Conservation (phyloP, 1,140 invertebrate species). For the Cryptotermes secundus region DNA sequence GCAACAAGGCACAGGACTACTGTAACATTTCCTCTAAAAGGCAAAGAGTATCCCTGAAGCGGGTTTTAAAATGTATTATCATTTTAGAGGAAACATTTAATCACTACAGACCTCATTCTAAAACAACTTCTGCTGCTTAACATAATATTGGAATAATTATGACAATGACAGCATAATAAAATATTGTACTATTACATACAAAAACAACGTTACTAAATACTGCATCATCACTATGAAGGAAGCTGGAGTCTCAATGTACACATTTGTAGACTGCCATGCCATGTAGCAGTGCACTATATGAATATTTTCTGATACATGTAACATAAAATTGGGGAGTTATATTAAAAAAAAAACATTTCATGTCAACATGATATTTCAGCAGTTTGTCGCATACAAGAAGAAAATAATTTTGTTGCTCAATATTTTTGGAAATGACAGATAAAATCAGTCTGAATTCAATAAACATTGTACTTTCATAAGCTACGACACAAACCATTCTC, state of each 20-base stretch:
- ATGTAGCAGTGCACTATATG: not conserved
- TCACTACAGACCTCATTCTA: not conserved
- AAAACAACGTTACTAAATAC: not conserved
- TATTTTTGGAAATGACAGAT: no score
- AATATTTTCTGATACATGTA: not conserved
- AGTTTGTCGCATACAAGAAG: not conserved
- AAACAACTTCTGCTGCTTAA: not conserved
- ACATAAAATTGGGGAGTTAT: not conserved
- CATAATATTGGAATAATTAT: not conserved
- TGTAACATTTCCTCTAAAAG: not conserved
- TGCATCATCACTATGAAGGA: not conserved
- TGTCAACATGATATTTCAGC: not conserved
- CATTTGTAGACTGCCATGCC: not conserved
- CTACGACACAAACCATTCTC: no score
- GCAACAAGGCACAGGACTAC: conserved; percentile 8
- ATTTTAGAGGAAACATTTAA: not conserved
- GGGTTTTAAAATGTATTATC: not conserved
- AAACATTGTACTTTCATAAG: no score
- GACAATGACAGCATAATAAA: not conserved
- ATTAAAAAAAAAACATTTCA: not conserved
- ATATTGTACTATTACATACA: not conserved
- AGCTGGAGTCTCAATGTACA: not conserved
- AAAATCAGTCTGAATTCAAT: no score
- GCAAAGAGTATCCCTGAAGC: not conserved
- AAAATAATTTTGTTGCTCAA: no score